phyloP scores from a whole-genome alignment of 2,113 vertebrate genomes.

The Vulpes vulpes region DNA sequence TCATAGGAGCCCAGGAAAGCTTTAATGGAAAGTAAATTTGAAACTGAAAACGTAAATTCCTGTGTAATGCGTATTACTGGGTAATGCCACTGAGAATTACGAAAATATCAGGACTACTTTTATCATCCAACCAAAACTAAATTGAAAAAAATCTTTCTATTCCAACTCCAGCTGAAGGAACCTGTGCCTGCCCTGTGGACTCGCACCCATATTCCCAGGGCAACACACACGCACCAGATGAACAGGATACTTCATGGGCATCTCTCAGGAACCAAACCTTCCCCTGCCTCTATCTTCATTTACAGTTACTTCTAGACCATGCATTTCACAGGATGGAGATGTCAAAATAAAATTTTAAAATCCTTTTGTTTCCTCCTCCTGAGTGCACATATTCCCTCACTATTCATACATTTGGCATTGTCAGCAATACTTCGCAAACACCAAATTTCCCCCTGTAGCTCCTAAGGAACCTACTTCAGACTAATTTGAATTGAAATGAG shows the following conservation, averaged over 20 bases:
- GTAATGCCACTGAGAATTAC: background rate
- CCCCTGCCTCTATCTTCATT: background rate
- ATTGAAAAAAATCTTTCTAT: background rate
- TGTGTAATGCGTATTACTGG: background rate
- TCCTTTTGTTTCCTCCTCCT: background rate
- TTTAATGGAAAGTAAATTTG: background rate
- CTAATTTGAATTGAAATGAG: background rate
- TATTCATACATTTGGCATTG: background rate
- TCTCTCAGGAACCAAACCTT: background rate
- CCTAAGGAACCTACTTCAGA: background rate
- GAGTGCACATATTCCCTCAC: background rate
- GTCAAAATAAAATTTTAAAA: background rate
- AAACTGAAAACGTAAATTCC: background rate
- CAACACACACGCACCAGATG: background rate
- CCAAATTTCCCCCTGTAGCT: background rate
- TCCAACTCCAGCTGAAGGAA: background rate
- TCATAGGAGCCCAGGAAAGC: background rate
- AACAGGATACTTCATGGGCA: background rate
- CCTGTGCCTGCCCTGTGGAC: background rate
- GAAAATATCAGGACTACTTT: background rate
- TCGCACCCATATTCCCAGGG: background rate
- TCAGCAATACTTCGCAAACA: background rate
- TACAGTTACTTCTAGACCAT: background rate
- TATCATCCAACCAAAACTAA: conserved; percentile 4
- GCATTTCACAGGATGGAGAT: background rate